Evolutionary conservation across 1,140 invertebrate species (phyloP).

Genomic region (Neodiprion pinetum): DNA sequence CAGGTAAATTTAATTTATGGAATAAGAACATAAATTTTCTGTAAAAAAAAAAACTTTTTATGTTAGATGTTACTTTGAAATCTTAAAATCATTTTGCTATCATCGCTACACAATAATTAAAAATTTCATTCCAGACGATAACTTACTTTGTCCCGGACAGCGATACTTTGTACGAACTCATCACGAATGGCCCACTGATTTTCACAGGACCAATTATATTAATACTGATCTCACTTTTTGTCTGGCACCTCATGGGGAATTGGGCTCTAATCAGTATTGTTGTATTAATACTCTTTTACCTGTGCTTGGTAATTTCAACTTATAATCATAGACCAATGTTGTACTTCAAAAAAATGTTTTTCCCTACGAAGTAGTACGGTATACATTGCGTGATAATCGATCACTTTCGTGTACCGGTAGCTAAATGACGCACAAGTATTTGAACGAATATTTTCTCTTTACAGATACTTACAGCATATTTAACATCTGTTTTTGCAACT

Average conservation of each 20-base stretch:
- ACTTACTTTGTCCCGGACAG: constrained; percentile 39
- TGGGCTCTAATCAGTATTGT: constrained; percentile 33
- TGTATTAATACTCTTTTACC: constrained; percentile 30
- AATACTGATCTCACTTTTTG: constrained; percentile 29
- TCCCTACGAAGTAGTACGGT: too few species aligned
- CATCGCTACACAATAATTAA: background rate
- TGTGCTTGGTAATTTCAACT: constrained; percentile 21
- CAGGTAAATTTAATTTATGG: constrained; percentile 28
- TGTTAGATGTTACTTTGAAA: background rate
- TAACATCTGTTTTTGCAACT: constrained; percentile 33
- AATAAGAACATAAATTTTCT: too few species aligned
- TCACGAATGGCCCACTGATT: constrained; percentile 33
- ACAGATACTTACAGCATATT: constrained; percentile 33
- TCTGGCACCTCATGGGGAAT: constrained; percentile 34
- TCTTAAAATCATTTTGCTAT: too few species aligned
- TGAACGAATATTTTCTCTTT: background rate
- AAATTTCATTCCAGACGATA: constrained; percentile 35
- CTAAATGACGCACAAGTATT: background rate
- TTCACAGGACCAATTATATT: constrained; percentile 36
- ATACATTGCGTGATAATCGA: background rate
- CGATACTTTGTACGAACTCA: constrained; percentile 37
- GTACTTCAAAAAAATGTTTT: background rate
- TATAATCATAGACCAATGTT: background rate
- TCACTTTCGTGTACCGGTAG: background rate
- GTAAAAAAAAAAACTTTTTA: constrained; percentile 15